Base-by-base conservation (phyloP, 2,113 vertebrate genomes). In the Anarrhichthys ocellatus region DNA sequence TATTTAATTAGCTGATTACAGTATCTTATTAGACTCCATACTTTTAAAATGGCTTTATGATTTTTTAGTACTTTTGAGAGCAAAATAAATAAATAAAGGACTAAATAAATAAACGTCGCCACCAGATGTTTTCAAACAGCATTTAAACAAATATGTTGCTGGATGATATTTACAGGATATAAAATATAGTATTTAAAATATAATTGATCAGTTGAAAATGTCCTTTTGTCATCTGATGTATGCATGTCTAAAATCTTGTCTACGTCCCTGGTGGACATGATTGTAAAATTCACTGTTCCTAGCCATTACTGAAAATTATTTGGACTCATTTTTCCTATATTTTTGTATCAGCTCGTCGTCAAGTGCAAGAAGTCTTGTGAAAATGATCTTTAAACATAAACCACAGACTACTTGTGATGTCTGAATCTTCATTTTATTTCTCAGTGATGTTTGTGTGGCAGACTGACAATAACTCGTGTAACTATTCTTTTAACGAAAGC, bases 401-500 rank as follows among this genome's bases (percentile, higher is more conserved):
- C 9, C 17, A 32, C 32, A 59, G 9, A 32, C 46, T 44, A 6
- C 50, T 18, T 15, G 14, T 40, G 7, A 54, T 40, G 15, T 62
- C 20, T 44, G 13, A 54, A 56, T 42, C 46, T 11, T 6, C 4
- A 2, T 36, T 40, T 10, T 5, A 48, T n/a, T 29, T 61, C 42
- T 64, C 48, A 48, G 10, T 9, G 17, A 40, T 62, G 42, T 48
- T 38, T 71, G 58, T 24, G 52, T 2, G 18, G 6, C 77, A 64
- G 64, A 8, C 59, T 44, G 29, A 7, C 15, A 48, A 7, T 20
- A 54, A 62, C 9, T 11, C 29, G 27, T 27, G 4, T 0, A 65
- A 65, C 11, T 50, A 6, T 46, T 72, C 44, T 56, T 50, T 9
- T n/a, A 44, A 38, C 66, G 36, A 73, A 71, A 76, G 11, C 40